phyloP scores from a whole-genome alignment of 2,113 vertebrate genomes.

The Camelus dromedarius region DNA sequence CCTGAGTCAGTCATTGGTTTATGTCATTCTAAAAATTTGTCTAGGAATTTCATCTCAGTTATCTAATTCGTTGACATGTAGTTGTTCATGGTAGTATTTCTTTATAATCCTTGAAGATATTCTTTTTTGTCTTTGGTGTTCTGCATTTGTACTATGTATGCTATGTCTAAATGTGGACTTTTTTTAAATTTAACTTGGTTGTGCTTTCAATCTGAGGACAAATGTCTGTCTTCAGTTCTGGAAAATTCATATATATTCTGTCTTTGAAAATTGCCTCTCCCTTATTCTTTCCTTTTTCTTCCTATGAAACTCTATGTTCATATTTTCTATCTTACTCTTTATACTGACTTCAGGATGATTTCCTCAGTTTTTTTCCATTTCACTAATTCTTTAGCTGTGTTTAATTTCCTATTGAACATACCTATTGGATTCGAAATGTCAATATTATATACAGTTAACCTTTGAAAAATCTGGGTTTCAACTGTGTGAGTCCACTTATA shows the following conservation, averaged over 20 bases:
- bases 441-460: not conserved
- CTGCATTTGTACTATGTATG: not conserved
- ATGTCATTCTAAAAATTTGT: not conserved
- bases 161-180: not conserved
- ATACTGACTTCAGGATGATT: not conserved
- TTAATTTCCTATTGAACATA: slow-evolving; percentile 2
- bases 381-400: not conserved
- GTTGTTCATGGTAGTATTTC: not conserved
- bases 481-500: not conserved
- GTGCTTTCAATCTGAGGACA: not conserved
- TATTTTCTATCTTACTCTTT: not conserved
- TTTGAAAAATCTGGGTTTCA: not conserved
- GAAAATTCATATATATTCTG: not conserved
- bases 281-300: not conserved
- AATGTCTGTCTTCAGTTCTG: slow-evolving; percentile 8
- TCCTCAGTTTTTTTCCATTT: not conserved
- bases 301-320: not conserved
- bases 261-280: not conserved
- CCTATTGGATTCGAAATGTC: not conserved
- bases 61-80: not conserved
- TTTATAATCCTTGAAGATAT: slow-evolving; percentile 3
- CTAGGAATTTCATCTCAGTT: not conserved
- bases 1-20: not conserved
- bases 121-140: not conserved
- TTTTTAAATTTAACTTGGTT: not conserved